Evolutionary conservation across 2,113 vertebrate genomes (phyloP).

Genomic region (Melanerpes formicivorus): DNA sequence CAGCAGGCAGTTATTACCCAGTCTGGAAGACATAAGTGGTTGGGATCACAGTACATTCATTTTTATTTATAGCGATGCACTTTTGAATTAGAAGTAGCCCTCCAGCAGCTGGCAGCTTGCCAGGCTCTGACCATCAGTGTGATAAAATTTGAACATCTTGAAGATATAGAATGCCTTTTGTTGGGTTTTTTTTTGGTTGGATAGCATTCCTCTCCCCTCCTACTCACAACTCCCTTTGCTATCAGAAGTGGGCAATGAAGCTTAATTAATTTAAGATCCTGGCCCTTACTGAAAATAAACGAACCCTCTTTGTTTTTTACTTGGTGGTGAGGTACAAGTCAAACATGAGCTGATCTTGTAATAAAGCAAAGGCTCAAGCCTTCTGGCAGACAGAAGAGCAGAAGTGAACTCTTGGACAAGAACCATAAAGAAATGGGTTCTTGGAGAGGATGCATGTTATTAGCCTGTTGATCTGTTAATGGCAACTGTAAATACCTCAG

Average conservation of each 20-base stretch:
- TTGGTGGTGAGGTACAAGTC: not conserved
- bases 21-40: slow-evolving; percentile 60
- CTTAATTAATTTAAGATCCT: slow-evolving; percentile 10
- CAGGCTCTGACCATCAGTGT: slow-evolving; percentile 32
- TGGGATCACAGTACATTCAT: slow-evolving; percentile 50
- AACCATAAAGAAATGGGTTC: not conserved
- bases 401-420: not conserved
- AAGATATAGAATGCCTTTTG: not conserved
- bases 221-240: not conserved
- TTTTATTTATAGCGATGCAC: slow-evolving; percentile 62
- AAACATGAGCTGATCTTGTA: not conserved
- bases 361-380: slow-evolving; percentile 3
- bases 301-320: not conserved
- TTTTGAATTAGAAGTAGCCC: slow-evolving; percentile 38
- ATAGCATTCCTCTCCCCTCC: not conserved
- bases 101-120: slow-evolving; percentile 48
- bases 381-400: not conserved
- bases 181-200: not conserved
- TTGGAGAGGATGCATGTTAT: not conserved
- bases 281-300: not conserved
- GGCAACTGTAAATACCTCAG: slow-evolving; percentile 26
- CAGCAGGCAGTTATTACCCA: slow-evolving; percentile 66
- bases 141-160: slow-evolving; percentile 39
- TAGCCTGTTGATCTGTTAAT: slow-evolving; percentile 20
- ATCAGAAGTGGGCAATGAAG: not conserved